Evolutionary conservation across 2,113 vertebrate species (phyloP).

Genomic region (Brachypteracias leptosomus): DNA sequence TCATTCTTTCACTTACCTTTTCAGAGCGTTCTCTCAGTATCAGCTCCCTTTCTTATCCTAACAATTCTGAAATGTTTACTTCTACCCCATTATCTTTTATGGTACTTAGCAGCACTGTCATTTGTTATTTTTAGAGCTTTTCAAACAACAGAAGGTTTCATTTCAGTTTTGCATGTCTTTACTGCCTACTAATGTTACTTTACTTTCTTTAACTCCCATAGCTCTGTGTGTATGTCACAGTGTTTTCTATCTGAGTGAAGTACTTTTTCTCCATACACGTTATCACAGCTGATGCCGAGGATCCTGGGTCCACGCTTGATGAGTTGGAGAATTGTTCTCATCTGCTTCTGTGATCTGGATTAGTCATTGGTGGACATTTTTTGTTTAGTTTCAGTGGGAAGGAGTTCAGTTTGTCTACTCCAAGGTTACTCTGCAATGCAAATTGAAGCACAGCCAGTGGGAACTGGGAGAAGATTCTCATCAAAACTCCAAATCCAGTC

Average conservation of each 20-base stretch:
- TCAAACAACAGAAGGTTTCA: slow-evolving; percentile 34
- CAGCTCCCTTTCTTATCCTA: slow-evolving; percentile 2
- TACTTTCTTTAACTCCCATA: neutral
- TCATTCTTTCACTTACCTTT: neutral
- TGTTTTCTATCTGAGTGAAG: neutral
- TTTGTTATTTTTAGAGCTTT: slow-evolving; percentile 58
- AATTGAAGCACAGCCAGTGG: neutral
- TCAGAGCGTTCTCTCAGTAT: neutral
- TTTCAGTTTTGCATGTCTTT: slow-evolving; percentile 27
- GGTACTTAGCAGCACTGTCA: neutral
- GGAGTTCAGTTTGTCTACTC: neutral
- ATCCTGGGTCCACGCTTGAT: neutral
- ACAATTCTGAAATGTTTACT: slow-evolving; percentile 34
- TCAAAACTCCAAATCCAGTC: neutral
- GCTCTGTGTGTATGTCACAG: neutral
- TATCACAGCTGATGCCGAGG: neutral
- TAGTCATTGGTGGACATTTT: neutral
- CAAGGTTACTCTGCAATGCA: neutral
- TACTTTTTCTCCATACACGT: neutral
- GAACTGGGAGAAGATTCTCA: neutral
- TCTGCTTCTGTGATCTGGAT: neutral
- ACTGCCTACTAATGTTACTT: slow-evolving; percentile 13
- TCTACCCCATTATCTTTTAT: slow-evolving; percentile 47
- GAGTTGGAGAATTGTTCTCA: neutral
- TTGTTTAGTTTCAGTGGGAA: neutral